Evolutionary conservation across 2,888 invertebrate species (phyloP).

Genomic region (Macaria notata): DNA sequence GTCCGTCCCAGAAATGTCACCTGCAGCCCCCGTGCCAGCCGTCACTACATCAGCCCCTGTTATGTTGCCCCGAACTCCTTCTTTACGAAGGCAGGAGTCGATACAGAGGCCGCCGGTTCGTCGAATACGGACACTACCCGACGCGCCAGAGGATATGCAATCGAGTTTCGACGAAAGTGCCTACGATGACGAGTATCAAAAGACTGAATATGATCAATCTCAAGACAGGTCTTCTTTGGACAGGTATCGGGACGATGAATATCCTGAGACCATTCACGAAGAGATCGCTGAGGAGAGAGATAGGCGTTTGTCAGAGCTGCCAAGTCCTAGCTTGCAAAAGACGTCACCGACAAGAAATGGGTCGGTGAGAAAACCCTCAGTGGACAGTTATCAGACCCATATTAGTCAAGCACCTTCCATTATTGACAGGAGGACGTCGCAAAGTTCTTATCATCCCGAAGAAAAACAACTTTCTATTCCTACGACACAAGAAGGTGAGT

Average conservation of each 20-base stretch:
- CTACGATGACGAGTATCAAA: conserved; percentile 79
- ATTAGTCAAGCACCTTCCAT: conserved; percentile 71
- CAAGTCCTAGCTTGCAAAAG: conserved; percentile 61
- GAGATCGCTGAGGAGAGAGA: conserved; percentile 65
- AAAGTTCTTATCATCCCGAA: conserved; percentile 79
- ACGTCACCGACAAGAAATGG: conserved; percentile 69
- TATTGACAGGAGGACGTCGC: conserved; percentile 73
- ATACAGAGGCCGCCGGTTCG: conserved; percentile 76
- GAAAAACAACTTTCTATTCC: conserved; percentile 72
- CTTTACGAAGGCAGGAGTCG: conserved; percentile 75
- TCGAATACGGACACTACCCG: conserved; percentile 73
- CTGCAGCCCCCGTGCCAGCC: conserved; percentile 60
- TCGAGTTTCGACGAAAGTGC: conserved; percentile 78
- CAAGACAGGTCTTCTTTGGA: conserved; percentile 70
- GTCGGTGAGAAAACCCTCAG: conserved; percentile 68
- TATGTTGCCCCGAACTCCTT: conserved; percentile 69
- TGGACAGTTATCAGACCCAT: conserved; percentile 75
- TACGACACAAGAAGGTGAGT: conserved; percentile 69
- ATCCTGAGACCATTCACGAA: conserved; percentile 67
- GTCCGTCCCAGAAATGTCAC: conserved; percentile 70
- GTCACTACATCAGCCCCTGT: conserved; percentile 57
- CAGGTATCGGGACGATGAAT: conserved; percentile 71
- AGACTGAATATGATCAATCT: conserved; percentile 77
- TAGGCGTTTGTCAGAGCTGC: conserved; percentile 59
- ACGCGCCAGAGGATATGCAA: conserved; percentile 74